Base-by-base conservation (phyloP, 1,140 invertebrate genomes). In the Venturia canescens region DNA sequence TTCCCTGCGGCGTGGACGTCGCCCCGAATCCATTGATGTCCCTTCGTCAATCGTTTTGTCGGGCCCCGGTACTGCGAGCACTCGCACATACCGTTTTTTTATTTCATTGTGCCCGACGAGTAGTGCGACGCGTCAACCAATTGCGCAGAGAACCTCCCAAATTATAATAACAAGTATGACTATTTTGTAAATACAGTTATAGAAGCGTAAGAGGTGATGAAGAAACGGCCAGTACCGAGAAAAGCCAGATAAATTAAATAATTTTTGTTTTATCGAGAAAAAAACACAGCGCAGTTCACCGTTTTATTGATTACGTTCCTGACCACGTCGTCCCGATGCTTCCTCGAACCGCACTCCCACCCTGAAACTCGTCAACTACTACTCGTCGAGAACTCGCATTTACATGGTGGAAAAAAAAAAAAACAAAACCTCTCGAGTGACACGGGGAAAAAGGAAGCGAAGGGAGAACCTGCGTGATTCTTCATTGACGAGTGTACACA, bases 231-330 rank as follows among this genome's bases (percentile, higher is more conserved):
- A 89, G 86, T 89, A 89, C 83, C 53, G 18, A 82, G 77, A 85
- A 83, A 83, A 83, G 79, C 86, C 83, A 81, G 79, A 80, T 74
- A 78, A 88, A 89, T 85, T 89, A 89, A 84, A 89, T 89, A 88
- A 74, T 89, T 88, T 87, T 88, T 87, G 84, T 89, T 89, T 84
- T 86, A 85, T 87, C 83, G 63, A 83, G 21, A 83, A 85, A 82
- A 50, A 18, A 21, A 63, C 1, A 66, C 0, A 66, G 27, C 1
- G 13, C 23, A 15, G 9, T 23, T 27, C 5, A 0, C 5, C 3
- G 0, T 29, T 26, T 66, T 27, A 7, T 66, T 66, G 27, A 57
- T 79, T 48, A 57, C 79, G 76, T 44, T 48, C 38, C 67, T 83
- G 29, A 26, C 63, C 53, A 29, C 60, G 16, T 71, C 50, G 2